Evolutionary conservation across 1,140 invertebrate species (phyloP), one percentile per base, ranked within the genome.

Genomic region (Drosophila neocordata): DNA sequence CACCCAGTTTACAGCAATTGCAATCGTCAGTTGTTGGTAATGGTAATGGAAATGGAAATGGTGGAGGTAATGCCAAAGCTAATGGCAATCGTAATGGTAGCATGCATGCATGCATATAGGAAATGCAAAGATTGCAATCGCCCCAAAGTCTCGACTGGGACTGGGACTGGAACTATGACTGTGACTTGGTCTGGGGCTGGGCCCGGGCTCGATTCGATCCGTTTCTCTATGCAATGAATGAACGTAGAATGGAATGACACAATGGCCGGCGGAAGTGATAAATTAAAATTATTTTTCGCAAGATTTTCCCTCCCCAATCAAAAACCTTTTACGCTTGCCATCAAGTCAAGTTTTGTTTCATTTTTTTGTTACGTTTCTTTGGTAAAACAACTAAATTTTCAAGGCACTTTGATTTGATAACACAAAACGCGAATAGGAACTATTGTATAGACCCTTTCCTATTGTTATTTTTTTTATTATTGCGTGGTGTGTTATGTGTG

Each of bases 271-370:
- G 84, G 84, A 89, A 89, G 84, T 89, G 79, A 89, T 89, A 89
- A 89, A 89, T 89, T 89, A 89, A 89, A 89, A 89, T 89, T 89
- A 89, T 89, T 89, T 88, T 89, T 89, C 83, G 83, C 83, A 88
- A 88, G 83, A 83, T 88, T 88, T 88, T 79, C 27, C 27, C 6
- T 63, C 70, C 65, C 81, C 81, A 85, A 85, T 80, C 73, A 61
- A 66, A 24, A 76, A 65, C 27, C 48, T 24, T 38, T 51, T n/a
- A n/a, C n/a, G n/a, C n/a, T 24, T 8, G 27, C 34, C 41, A 44
- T 44, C 41, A 15, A 38, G 13, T 59, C 15, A 60, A 37, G 15
- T 53, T 65, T n/a, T n/a, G n/a, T n/a, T 24, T 24, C 22, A 2
- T 24, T 24, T 24, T 24, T 76, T 76, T 72, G 63, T 71, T 58